Base-by-base conservation (phyloP, 2,113 vertebrate genomes). In the Pelecanoides urinatrix region DNA sequence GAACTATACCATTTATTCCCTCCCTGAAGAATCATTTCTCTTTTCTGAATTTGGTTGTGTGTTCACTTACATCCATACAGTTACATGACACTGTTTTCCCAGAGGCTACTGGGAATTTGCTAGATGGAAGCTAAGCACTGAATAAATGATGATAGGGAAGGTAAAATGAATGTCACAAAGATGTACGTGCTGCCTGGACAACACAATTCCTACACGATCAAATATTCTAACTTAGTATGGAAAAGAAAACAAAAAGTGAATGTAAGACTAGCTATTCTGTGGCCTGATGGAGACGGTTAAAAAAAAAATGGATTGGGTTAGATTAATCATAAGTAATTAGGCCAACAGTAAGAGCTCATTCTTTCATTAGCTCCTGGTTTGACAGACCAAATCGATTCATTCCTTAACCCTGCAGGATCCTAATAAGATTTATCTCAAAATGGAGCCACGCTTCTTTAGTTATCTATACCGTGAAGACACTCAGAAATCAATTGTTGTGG, bases 331-430 rank as follows among this genome's bases (percentile, higher is more conserved):
- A 86, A 94, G 47, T 90, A 96, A 96, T 91, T 59, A 78, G 91
- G 47, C 63, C 86, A 92, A 81, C 50, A 88, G 67, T 89, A 76
- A 95, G 86, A 95, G 77, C 80, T 87, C 77, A 91, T 96, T 92
- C 94, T 79, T 96, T 92, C 89, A 95, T 94, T 95, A 96, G 75
- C 72, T 96, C 52, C 68, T 88, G 58, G 63, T 88, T 94, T 95
- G 95, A 94, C 82, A 94, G 91, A 67, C 50, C 44, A 92, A 45
- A 83, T 94, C 32, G 12, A 83, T 59, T 56, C 17, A 79, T 81
- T 93, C 72, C 75, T 96, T 74, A 96, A 83, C 72, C 72, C 80
- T 87, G 73, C 63, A 96, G 59, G 65, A 66, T 70, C 71, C 62
- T 96, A 93, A 88, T 23, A 91, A 93, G 76, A 97, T 96, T 93